These are phyloP conservation scores for Tuberolachnus salignus DNA, from an alignment of 2,888 invertebrate genomes.

Conservation along the genomic window DNA sequence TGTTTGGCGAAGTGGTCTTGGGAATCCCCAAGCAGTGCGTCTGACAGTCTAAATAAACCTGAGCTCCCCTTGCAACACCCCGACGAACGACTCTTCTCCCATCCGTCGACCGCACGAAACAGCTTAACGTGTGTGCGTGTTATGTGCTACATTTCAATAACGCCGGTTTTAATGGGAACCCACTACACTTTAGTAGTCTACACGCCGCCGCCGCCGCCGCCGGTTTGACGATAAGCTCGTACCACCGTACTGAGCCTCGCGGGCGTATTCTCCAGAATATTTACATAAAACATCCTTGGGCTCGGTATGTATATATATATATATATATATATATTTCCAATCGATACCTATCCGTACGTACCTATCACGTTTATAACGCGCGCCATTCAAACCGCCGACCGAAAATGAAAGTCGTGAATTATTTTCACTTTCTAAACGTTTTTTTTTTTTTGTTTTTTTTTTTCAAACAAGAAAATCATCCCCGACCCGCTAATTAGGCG, in stretches of 20 bases:
- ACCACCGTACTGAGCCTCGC: conserved; percentile 4
- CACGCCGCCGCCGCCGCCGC: not conserved
- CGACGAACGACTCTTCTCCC: not conserved
- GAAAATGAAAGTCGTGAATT: too few species aligned
- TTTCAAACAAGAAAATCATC: too few species aligned
- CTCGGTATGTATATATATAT: too few species aligned
- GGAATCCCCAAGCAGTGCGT: conserved; percentile 44
- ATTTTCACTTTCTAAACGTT: too few species aligned
- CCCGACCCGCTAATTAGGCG: too few species aligned
- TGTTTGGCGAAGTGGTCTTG: conserved; percentile 54
- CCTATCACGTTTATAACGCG: not conserved
- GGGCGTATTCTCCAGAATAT: conserved; percentile 11
- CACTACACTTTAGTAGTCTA: not conserved
- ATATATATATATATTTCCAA: conserved; percentile 9
- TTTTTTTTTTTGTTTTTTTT: too few species aligned
- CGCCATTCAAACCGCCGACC: too few species aligned
- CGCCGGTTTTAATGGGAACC: conserved; percentile 38
- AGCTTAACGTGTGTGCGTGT: conserved; percentile 13
- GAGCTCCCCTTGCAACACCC: conserved; percentile 34
- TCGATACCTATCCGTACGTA: not conserved
- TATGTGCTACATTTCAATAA: conserved; percentile 48
- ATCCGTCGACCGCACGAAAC: conserved; percentile 19
- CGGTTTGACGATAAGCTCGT: conserved; percentile 31
- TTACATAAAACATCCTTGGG: conserved; percentile 9
- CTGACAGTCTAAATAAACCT: conserved; percentile 55